These are phyloP conservation scores for Zaprionus nigranus DNA, from an alignment of 1,140 invertebrate genomes.

Conservation along the genomic window DNA sequence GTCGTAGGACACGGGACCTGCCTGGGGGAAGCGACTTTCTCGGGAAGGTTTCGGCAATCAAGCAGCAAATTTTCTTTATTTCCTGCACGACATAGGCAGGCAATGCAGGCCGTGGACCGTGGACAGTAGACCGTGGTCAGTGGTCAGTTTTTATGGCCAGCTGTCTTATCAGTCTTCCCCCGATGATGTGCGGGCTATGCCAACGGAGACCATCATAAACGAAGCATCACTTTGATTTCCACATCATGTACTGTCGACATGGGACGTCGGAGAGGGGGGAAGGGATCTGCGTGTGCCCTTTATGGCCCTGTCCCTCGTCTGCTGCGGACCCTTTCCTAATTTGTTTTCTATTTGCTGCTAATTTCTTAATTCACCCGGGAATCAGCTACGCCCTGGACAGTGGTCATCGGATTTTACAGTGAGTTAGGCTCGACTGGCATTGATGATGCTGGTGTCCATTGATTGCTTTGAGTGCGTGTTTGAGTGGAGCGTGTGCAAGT, in stretches of 20 bases:
- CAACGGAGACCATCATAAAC: slow-evolving; percentile 70
- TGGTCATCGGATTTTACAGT: slow-evolving; percentile 46
- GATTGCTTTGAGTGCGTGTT: slow-evolving; percentile 44
- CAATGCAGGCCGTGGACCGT: background rate
- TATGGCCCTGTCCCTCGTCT: slow-evolving; percentile 25
- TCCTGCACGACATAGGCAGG: slow-evolving; percentile 29
- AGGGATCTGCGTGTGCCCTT: slow-evolving; percentile 31
- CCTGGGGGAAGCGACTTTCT: background rate
- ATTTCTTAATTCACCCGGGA: slow-evolving; percentile 74
- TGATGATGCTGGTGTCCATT: slow-evolving; percentile 58
- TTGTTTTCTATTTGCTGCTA: slow-evolving; percentile 81
- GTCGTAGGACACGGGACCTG: slow-evolving; percentile 25
- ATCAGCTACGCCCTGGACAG: slow-evolving; percentile 22
- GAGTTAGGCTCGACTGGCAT: slow-evolving; percentile 44
- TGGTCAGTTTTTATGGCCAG: slow-evolving; percentile 75
- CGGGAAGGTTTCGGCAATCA: slow-evolving; percentile 33
- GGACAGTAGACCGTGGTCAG: slow-evolving; percentile 32
- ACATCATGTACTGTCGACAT: slow-evolving; percentile 42
- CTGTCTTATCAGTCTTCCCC: slow-evolving; percentile 37
- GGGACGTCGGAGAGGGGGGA: background rate
- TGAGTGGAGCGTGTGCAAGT: background rate
- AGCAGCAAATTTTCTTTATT: slow-evolving; percentile 66
- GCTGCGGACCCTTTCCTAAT: slow-evolving; percentile 74
- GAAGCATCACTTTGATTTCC: slow-evolving; percentile 75
- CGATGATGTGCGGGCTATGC: slow-evolving; percentile 43